Evolutionary conservation across 2,113 vertebrate species (phyloP).

Genomic region (Phycodurus eques): DNA sequence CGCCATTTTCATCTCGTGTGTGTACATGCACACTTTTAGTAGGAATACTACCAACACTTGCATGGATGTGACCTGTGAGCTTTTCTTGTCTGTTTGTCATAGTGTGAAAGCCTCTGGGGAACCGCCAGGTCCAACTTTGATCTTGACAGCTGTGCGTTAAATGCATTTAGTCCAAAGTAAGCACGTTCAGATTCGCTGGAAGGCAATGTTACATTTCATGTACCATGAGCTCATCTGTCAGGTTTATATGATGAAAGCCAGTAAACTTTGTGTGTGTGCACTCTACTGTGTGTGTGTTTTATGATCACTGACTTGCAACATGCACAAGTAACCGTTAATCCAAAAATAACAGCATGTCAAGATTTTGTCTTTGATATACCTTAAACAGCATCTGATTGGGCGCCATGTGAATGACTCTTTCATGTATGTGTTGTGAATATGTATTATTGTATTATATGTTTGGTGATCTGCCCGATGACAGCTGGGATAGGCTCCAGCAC

Average conservation of each 20-base stretch:
- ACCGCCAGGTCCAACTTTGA: constrained; percentile 37
- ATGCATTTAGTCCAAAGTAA: constrained; percentile 13
- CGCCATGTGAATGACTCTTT: background rate
- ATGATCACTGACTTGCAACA: background rate
- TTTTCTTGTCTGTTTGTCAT: constrained; percentile 31
- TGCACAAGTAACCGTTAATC: background rate
- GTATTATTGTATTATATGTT: too few species aligned
- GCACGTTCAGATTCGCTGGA: constrained; percentile 9
- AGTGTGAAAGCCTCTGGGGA: constrained; percentile 13
- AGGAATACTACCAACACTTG: background rate
- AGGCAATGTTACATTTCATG: background rate
- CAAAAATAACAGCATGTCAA: background rate
- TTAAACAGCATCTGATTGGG: constrained; percentile 11
- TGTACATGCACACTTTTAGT: background rate
- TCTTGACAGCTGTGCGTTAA: constrained; percentile 15
- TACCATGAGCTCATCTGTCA: background rate
- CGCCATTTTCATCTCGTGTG: background rate
- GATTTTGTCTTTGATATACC: constrained; percentile 7
- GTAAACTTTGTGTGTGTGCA: background rate
- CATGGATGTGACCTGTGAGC: background rate
- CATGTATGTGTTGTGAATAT: background rate
- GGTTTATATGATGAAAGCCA: constrained; percentile 2
- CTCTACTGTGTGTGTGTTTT: background rate
- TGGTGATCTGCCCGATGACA: too few species aligned
- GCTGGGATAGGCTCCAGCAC: too few species aligned